phyloP scores from a whole-genome alignment of 2,113 vertebrate species.

The Upupa epops region DNA sequence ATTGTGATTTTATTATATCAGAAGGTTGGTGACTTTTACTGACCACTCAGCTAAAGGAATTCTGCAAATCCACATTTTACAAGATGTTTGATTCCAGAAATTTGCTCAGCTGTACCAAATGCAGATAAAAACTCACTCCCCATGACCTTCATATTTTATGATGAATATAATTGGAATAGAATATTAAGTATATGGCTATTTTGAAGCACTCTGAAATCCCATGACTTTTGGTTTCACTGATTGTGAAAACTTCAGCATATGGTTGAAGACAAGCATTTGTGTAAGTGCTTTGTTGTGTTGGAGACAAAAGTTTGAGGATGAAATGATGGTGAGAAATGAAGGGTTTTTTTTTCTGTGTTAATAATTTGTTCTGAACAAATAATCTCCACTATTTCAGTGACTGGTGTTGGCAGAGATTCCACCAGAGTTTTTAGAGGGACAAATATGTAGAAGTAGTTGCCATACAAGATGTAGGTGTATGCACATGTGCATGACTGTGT shows the following conservation, averaged over 20 bases:
- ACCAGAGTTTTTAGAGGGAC: background rate
- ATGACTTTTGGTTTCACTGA: background rate
- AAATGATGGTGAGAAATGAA: background rate
- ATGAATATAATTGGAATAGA: background rate
- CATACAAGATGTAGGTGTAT: background rate
- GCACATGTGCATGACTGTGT: background rate
- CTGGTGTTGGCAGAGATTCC: background rate
- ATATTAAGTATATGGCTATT: background rate
- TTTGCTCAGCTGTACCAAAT: background rate
- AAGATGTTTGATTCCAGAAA: background rate
- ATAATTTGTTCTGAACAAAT: background rate
- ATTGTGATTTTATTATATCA: background rate
- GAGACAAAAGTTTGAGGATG: background rate
- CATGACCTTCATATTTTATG: background rate
- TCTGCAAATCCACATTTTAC: background rate
- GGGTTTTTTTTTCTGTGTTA: background rate
- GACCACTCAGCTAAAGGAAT: background rate
- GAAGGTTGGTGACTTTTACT: background rate
- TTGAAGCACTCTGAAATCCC: background rate
- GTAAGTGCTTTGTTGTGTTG: background rate
- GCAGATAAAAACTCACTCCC: background rate
- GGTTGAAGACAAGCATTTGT: background rate
- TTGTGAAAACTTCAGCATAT: background rate
- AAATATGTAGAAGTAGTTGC: background rate
- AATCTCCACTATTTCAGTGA: background rate